Base-by-base conservation (phyloP, 2,888 invertebrate species). In the Drosophila aldrichi region DNA sequence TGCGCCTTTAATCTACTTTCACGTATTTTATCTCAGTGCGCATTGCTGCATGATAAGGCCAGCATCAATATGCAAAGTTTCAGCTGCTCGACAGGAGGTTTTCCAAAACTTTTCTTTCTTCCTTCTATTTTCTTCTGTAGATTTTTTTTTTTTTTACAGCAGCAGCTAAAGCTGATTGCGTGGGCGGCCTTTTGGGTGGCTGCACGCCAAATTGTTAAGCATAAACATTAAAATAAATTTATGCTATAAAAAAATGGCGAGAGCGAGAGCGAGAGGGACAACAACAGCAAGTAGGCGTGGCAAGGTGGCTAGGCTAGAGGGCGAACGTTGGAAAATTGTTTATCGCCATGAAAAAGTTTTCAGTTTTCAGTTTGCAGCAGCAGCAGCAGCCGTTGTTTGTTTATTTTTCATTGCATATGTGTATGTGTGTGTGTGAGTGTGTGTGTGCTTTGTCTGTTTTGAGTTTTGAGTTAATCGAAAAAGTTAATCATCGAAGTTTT, bases 401-500 rank as follows among this genome's bases (percentile, higher is more conserved):
- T 63, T 66, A 67, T 70, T 79, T 76, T 77, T 59, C 72, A 80
- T 74, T 74, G 77, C 88, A 88, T 66, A 71, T 48, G n/a, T 48
- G 29, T 59, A 44, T 43, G 51, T 56, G 55, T 52, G 57, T 59
- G 43, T 62, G 46, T 40, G 51, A 49, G 14, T 61, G 43, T 56
- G 34, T 62, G 62, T 58, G 77, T 66, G 65, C 56, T 64, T 66
- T 78, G 81, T 78, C 81, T 79, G 81, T 77, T 88, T 85, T 73
- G 69, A 80, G 78, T 78, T 78, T 80, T 77, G 82, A 89, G 84
- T 85, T 85, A 86, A 89, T 86, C 86, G 86, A 86, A 86, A 86
- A 90, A 90, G 86, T 86, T 86, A 90, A 86, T 86, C 86, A 86
- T 88, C 89, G 89, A 85, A 85, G 88, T 89, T 89, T 89, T 81